Conservation (phyloP, 2,797 vertebrate species). For the Lerista edwardsae region DNA sequence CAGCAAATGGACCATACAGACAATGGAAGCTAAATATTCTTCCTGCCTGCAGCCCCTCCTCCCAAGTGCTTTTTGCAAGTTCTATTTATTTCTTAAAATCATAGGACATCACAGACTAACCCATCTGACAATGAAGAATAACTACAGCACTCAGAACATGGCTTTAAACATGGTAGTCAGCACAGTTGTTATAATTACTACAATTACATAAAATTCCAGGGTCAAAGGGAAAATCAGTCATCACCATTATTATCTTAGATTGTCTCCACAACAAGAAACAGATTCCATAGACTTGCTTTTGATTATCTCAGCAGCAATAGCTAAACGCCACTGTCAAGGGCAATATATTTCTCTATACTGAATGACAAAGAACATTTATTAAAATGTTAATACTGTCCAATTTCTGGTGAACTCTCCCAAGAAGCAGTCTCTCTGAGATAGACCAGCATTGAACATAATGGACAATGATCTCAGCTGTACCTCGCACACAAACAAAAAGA, state of each 20-base stretch:
- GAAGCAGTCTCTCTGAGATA: neutral
- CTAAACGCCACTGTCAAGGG: neutral
- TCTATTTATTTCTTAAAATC: neutral
- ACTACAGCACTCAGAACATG: neutral
- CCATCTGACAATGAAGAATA: neutral
- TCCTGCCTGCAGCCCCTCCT: neutral
- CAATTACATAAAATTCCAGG: neutral
- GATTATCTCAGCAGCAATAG: neutral
- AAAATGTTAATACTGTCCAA: neutral
- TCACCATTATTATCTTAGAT: neutral
- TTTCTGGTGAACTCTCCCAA: neutral
- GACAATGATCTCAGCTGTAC: neutral
- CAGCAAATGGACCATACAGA: too few relatives aligned
- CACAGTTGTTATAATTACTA: neutral
- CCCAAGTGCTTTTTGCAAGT: neutral
- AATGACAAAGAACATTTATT: neutral
- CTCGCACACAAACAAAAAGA: neutral
- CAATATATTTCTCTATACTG: neutral
- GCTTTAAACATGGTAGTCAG: neutral
- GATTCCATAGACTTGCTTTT: neutral
- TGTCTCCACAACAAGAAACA: neutral
- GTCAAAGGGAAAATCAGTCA: neutral
- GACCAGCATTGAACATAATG: neutral
- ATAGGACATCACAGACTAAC: neutral
- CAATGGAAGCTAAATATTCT: too few relatives aligned